Evolutionary conservation across 2,113 vertebrate species (phyloP).

Genomic region (Bos indicus): DNA sequence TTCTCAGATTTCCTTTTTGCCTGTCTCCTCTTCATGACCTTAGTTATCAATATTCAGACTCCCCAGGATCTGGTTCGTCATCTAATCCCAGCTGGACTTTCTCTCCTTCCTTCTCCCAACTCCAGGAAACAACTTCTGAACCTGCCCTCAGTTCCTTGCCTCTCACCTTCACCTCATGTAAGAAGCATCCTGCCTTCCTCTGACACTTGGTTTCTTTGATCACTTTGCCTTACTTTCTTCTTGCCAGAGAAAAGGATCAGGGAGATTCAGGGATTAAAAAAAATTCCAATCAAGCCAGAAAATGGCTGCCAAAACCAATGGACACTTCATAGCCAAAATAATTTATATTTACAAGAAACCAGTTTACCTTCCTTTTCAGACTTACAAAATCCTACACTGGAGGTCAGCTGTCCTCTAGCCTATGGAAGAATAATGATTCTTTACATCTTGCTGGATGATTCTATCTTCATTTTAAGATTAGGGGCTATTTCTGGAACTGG

Average conservation of each 20-base stretch:
- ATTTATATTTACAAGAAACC: neutral
- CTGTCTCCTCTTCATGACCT: neutral
- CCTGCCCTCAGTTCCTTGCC: neutral
- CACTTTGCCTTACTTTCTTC: neutral
- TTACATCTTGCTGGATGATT: neutral
- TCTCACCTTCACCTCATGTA: neutral
- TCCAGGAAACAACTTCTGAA: neutral
- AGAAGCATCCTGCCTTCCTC: neutral
- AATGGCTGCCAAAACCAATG: neutral
- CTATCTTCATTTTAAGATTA: constrained; percentile 35
- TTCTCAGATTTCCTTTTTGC: neutral
- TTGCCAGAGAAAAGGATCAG: neutral
- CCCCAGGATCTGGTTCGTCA: neutral
- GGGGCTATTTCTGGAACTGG: constrained; percentile 19
- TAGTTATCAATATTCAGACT: neutral
- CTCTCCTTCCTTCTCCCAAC: neutral
- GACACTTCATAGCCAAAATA: neutral
- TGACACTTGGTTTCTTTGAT: neutral
- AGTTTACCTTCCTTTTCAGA: constrained; percentile 6
- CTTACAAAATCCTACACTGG: neutral
- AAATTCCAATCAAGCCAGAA: neutral
- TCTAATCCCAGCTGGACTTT: neutral
- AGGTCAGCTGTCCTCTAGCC: neutral
- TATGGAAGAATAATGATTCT: neutral
- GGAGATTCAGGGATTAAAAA: neutral